Base-by-base conservation (phyloP, 2,113 vertebrate genomes). In the Odocoileus hemionus region DNA sequence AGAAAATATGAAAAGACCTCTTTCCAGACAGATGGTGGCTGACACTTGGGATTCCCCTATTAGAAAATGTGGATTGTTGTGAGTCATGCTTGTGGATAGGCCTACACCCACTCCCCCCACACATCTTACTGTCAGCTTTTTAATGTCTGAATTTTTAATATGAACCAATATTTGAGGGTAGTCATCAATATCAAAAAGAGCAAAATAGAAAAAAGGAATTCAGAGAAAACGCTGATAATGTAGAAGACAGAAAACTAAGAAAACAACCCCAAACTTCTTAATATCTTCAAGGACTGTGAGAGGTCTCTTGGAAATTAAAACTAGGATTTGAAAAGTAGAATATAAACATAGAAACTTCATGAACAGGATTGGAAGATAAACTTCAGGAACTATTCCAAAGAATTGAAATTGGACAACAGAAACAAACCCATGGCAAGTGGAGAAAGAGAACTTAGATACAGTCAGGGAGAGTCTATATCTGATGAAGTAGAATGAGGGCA, bases 181-280 rank as follows among this genome's bases (percentile, higher is more conserved):
- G 30, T 43, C 47, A 76, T 97, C 15, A 76, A 45, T 86, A 67
- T 86, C 39, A 95, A 86, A 95, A 55, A 30, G 52, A 85, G 70
- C 76, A 30, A 79, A 79, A 79, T 19, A 78, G 45, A 17, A 52
- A 84, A 91, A 80, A 55, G 28, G 26, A 91, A 16, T 57, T 54
- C 84, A 47, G 39, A 92, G 70, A 70, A 95, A 89, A 67, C 4
- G 26, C 4, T 86, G 55, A 60, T 97, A 78, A 70, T 36, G 1
- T 47, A 82, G 57, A 57, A 84, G 43, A 25, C 30, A 93, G 55
- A 87, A 78, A 67, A 76, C 0, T 9, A 57, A 91, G 83, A 47
- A 36, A 82, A 52, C 19, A 85, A 58, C 7, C 43, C 70, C 11
- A 55, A 93, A 5, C 21, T 36, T 89, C 17, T 76, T 80, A 76